Percentiles rank a stretch among this genome's conserved stretches.
These are phyloP conservation scores for Glaucidium brasilianum DNA, from an alignment of 2,113 vertebrate genomes.

Conservation along the genomic window DNA sequence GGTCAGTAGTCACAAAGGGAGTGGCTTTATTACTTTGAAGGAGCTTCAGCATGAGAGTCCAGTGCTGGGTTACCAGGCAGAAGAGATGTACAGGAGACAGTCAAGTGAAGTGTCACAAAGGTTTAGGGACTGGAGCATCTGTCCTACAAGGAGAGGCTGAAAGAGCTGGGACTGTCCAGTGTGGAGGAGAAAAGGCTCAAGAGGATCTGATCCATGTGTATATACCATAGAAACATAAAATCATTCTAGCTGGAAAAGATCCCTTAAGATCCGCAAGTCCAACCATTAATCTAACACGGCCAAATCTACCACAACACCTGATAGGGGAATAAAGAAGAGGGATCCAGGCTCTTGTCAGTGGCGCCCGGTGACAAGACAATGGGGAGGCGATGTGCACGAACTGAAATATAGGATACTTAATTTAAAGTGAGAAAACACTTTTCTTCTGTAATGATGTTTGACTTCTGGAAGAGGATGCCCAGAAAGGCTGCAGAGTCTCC, in stretches of 20 bases:
- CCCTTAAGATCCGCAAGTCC: background rate
- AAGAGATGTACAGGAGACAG: background rate
- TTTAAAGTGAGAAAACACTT: background rate
- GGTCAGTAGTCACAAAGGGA: background rate
- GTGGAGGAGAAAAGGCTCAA: background rate
- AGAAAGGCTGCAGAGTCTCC: background rate
- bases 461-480: background rate
- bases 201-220: background rate
- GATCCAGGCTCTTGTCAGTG: background rate
- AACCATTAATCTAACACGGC: background rate
- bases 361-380: background rate
- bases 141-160: background rate
- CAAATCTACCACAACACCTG: background rate
- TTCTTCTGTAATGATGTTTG: background rate
- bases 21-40: background rate
- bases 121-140: background rate
- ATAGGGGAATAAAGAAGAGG: background rate
- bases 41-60: background rate
- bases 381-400: background rate
- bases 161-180: background rate
- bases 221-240: background rate
- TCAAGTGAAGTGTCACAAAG: background rate
- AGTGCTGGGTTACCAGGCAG: background rate
- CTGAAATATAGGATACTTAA: background rate
- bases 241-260: background rate